phyloP scores from a whole-genome alignment of 2,888 invertebrate species.

The Gari tellinella region DNA sequence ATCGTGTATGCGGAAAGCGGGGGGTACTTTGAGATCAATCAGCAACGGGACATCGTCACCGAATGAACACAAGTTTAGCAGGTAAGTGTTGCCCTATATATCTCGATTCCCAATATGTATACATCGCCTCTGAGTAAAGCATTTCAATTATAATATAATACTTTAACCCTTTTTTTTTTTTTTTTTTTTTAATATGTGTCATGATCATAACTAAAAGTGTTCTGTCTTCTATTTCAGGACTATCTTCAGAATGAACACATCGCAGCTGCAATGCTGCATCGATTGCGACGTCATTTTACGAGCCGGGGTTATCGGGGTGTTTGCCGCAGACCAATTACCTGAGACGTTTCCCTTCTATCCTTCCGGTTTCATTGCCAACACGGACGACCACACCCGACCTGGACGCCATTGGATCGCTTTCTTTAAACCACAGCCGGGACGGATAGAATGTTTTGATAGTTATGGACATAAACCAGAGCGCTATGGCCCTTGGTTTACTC shows the following conservation, averaged over 20 bases:
- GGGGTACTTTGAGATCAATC: slow-evolving; percentile 10
- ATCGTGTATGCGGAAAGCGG: slow-evolving; percentile 14
- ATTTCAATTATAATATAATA: too few relatives aligned
- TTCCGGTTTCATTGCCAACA: slow-evolving; percentile 24
- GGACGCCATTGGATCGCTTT: slow-evolving; percentile 30
- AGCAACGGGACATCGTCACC: slow-evolving; percentile 14
- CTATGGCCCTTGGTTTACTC: slow-evolving; percentile 2
- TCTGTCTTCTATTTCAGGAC: too few relatives aligned
- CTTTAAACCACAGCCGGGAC: background rate
- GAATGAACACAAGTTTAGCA: background rate
- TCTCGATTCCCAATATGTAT: too few relatives aligned
- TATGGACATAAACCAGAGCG: slow-evolving; percentile 7
- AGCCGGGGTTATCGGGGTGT: slow-evolving; percentile 3
- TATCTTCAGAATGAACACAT: slow-evolving; percentile 15
- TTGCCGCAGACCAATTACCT: slow-evolving; percentile 29
- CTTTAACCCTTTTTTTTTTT: too few relatives aligned
- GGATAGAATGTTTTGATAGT: slow-evolving; percentile 16
- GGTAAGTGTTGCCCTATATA: too few relatives aligned
- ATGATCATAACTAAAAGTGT: too few relatives aligned
- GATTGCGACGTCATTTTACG: slow-evolving; percentile 14
- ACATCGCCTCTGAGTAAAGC: too few relatives aligned
- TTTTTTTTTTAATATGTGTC: too few relatives aligned
- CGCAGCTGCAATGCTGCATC: slow-evolving; percentile 24
- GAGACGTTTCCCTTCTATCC: background rate
- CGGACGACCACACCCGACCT: slow-evolving; percentile 7